Conservation (phyloP, 2,888 invertebrate species). For the Trissolcus brochymenae region DNA sequence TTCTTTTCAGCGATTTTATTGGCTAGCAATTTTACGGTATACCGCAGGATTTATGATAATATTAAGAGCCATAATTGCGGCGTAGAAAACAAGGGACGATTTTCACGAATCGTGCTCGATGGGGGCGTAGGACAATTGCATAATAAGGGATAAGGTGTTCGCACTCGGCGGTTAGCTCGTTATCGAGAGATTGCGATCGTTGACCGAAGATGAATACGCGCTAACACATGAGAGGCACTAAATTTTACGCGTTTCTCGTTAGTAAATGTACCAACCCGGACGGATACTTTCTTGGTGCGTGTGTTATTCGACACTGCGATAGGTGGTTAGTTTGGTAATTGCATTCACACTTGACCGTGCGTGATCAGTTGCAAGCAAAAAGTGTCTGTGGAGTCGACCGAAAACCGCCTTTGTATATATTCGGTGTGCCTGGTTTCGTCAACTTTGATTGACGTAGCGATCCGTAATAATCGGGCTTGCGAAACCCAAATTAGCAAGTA, state of each 20-base stretch:
- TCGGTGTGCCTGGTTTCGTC: constrained; percentile 45
- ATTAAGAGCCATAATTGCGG: no score
- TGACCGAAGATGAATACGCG: constrained; percentile 74
- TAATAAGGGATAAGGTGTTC: constrained; percentile 66
- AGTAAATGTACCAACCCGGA: constrained; percentile 58
- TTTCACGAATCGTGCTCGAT: constrained; percentile 4
- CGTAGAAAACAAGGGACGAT: constrained; percentile 20
- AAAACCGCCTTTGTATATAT: constrained; percentile 30
- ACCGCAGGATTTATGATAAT: constrained; percentile 16
- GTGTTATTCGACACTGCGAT: constrained; percentile 72
- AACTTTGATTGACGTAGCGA: constrained; percentile 52
- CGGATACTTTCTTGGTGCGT: constrained; percentile 64
- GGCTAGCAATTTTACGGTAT: no score
- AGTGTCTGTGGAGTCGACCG: constrained; percentile 26
- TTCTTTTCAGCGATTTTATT: no score
- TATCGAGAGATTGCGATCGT: constrained; percentile 73
- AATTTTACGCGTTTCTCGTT: constrained; percentile 67
- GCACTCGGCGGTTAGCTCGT: constrained; percentile 73
- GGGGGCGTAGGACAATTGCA: constrained; percentile 25
- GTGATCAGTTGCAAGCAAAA: constrained; percentile 51
- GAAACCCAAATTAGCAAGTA: constrained; percentile 47
- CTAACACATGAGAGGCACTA: constrained; percentile 64
- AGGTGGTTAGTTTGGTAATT: constrained; percentile 72
- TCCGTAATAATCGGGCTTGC: constrained; percentile 47
- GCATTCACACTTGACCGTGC: constrained; percentile 71